Base-by-base conservation (phyloP, 35 echinoderm and acorn worm species). In the Apostichopus japonicus region DNA sequence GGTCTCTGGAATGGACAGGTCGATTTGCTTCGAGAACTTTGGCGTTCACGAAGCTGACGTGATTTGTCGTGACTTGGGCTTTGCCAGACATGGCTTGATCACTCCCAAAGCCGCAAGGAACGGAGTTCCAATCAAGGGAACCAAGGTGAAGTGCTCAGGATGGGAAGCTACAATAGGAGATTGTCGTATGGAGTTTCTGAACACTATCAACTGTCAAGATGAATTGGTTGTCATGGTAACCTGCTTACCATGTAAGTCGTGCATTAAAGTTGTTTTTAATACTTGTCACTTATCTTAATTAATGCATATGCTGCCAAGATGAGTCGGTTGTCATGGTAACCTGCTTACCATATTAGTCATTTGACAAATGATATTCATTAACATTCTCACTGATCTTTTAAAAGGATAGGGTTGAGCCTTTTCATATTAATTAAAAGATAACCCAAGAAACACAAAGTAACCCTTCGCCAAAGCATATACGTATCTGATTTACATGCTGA, bases 41-140 rank as follows among this genome's bases (percentile, higher is more conserved):
- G 71, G 44, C 57, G 23, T 23, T n/a, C 55, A 92, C 10, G 78
- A 92, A 54, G 90, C 90, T 23, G 33, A 56, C 23, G 90, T 92
- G 9, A 53, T 92, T 56, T 92, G 90, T 23, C 76, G 90, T 6
- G 44, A 92, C 21, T 54, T 92, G 10, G 90, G 90, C 77, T 92
- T 19, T 23, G 24, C 56, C 5, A 58, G 86, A 15, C 24, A 24
- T 44, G 63, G 63, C 6, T 24, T 24, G 24, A 65, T 65, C 11
- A 57, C 58, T 27, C 4, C 23, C 11, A 71, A n/a, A 8, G 10
- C 56, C 1, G 86, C 86, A 9, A 55, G 51, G 17, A 83, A 83
- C 54, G 79, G 79, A 15, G 79, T 83, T 52, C 86, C 86, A 17
- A 87, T 71, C 86, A 58, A 44, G 53, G 23, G 23, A 5, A 71